Percentiles rank a stretch among this genome's conserved stretches.
These are phyloP conservation scores for Euplagia quadripunctaria DNA, from an alignment of 2,888 invertebrate genomes.

Conservation along the genomic window DNA sequence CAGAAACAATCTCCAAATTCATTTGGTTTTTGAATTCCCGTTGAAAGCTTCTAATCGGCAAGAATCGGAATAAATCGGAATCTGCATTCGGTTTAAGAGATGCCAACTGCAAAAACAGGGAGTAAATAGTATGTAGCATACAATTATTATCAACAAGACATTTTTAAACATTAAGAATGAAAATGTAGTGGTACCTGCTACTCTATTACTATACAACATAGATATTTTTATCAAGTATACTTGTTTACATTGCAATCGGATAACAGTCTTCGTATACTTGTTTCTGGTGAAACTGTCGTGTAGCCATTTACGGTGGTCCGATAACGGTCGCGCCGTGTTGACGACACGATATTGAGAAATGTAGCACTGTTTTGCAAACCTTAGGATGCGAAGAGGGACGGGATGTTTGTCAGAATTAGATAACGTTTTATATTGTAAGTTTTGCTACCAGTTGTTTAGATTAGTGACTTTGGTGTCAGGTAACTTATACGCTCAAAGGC, in stretches of 20 bases:
- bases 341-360: constrained; percentile 42
- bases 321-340: constrained; percentile 53
- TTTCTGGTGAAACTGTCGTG: constrained; percentile 63
- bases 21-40: too few species aligned
- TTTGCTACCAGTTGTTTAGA: background rate
- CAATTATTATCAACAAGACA: too few species aligned
- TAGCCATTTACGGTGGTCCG: constrained; percentile 50
- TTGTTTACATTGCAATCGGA: constrained; percentile 57
- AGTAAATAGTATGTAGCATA: too few species aligned
- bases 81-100: too few species aligned
- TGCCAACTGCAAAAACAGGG: too few species aligned
- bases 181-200: background rate
- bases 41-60: too few species aligned
- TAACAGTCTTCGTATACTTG: constrained; percentile 61
- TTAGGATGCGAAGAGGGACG: constrained; percentile 18
- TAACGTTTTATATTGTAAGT: background rate
- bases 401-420: constrained; percentile 24
- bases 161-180: too few species aligned
- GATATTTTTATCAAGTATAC: background rate
- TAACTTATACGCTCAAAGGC: background rate
- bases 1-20: too few species aligned
- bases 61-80: too few species aligned
- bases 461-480: background rate
- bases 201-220: background rate
- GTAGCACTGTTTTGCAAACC: constrained; percentile 37